Evolutionary conservation across 2,113 vertebrate species (phyloP).

Genomic region (Oophaga pumilio): DNA sequence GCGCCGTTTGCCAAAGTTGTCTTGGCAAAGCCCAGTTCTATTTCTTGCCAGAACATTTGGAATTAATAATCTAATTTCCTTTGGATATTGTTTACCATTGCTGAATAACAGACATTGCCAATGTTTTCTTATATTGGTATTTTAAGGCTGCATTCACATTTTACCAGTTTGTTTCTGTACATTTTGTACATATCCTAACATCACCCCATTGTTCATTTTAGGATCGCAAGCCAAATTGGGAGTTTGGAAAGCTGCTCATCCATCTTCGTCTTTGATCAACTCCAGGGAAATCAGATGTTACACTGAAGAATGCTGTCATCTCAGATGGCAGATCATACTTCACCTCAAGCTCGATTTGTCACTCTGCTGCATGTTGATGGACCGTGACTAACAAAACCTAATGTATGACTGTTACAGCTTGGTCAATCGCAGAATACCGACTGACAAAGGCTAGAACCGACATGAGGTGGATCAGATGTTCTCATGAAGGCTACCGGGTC

Average conservation of each 20-base stretch:
- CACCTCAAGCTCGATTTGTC: constrained; percentile 5
- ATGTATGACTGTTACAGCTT: background rate
- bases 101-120: constrained; percentile 48
- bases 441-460: background rate
- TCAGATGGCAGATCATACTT: background rate
- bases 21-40: background rate
- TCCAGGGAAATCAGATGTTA: constrained; percentile 29
- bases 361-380: constrained; percentile 1
- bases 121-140: constrained; percentile 22
- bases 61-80: constrained; percentile 55
- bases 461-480: constrained; percentile 27
- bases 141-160: background rate
- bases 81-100: constrained; percentile 37
- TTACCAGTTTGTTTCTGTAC: constrained; percentile 17
- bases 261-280: constrained; percentile 9
- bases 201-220: background rate
- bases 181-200: constrained; percentile 36
- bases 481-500: background rate
- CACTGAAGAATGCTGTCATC: background rate
- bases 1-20: constrained; percentile 4
- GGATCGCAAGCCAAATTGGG: background rate
- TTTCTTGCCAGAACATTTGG: constrained; percentile 55
- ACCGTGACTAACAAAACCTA: constrained; percentile 4
- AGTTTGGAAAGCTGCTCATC: background rate
- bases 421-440: background rate